Conservation (phyloP, 2,113 vertebrate genomes). For the Cryptoleucopteryx plumbea region DNA sequence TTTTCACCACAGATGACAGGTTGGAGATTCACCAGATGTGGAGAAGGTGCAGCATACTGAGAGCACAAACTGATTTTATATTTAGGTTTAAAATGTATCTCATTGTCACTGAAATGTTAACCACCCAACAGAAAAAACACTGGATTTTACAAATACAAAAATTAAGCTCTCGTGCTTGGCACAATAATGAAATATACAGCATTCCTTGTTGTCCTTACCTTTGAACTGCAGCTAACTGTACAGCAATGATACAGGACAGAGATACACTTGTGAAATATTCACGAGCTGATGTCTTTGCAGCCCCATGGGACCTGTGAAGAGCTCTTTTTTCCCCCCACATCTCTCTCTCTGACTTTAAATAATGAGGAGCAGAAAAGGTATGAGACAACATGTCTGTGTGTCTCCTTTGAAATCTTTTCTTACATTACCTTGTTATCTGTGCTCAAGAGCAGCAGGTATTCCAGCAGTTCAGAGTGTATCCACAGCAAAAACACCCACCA, state of each 20-base stretch:
- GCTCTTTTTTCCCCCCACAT: constrained; percentile 42
- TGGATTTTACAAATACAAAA: not conserved
- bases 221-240: constrained; percentile 57
- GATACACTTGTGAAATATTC: constrained; percentile 66
- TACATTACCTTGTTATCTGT: constrained; percentile 61
- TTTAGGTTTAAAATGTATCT: not conserved
- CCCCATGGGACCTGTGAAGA: constrained; percentile 66
- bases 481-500: constrained; percentile 4
- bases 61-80: not conserved
- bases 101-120: not conserved
- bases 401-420: constrained; percentile 63
- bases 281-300: constrained; percentile 55
- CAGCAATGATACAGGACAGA: constrained; percentile 51
- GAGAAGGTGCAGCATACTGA: not conserved
- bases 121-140: not conserved
- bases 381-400: constrained; percentile 52
- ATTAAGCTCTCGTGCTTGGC: not conserved
- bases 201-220: constrained; percentile 44
- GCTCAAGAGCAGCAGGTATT: constrained; percentile 49
- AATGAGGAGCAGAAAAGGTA: constrained; percentile 59
- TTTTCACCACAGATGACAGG: constrained; percentile 16
- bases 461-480: constrained; percentile 18
- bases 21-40: not conserved
- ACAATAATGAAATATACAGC: constrained; percentile 2
- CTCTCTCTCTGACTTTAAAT: constrained; percentile 66